phyloP scores from a whole-genome alignment of 2,113 vertebrate genomes.

The Rhea americana region DNA sequence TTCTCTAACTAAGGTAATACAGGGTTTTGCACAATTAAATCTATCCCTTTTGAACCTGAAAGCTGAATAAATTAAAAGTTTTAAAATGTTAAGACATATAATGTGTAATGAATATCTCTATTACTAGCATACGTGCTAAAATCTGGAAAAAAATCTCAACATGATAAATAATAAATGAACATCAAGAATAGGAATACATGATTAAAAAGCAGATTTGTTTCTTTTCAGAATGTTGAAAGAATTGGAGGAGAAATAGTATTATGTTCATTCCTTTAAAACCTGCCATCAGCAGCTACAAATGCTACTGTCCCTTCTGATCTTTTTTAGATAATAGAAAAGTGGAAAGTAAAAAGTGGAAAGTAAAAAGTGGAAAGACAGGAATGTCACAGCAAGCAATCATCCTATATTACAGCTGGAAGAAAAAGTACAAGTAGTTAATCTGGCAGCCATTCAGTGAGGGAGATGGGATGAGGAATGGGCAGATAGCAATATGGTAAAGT shows the following conservation, averaged over 20 bases:
- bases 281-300: not conserved
- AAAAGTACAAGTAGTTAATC: not conserved
- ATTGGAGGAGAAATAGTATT: not conserved
- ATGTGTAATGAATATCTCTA: not conserved
- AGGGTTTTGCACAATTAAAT: not conserved
- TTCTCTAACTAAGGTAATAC: not conserved
- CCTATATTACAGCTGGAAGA: not conserved
- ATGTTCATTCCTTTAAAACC: not conserved
- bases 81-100: not conserved
- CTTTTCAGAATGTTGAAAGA: not conserved
- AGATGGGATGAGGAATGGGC: not conserved
- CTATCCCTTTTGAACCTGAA: not conserved
- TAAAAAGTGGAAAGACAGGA: not conserved
- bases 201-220: not conserved
- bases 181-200: not conserved
- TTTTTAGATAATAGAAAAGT: not conserved
- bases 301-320: not conserved
- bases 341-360: not conserved
- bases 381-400: not conserved
- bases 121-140: not conserved
- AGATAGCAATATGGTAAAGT: not conserved
- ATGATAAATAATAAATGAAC: not conserved
- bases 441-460: not conserved
- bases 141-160: not conserved
- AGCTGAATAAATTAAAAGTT: not conserved